Base-by-base conservation (phyloP, 2,113 vertebrate species). In the Danionella cerebrum region DNA sequence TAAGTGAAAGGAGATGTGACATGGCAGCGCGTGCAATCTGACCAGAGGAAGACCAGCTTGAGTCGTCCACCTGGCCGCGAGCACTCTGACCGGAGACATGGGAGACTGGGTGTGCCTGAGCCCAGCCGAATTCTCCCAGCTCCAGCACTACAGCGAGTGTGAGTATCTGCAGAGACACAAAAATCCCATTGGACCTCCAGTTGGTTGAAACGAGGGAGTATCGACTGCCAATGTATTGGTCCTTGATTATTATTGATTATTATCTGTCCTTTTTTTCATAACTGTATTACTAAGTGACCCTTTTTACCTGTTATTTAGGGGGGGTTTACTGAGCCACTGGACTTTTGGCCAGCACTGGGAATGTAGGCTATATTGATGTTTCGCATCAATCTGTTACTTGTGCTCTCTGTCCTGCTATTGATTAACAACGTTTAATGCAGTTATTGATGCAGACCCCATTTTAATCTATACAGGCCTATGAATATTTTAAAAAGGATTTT, bases 81-180 rank as follows among this genome's bases (percentile, higher is more conserved):
- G 13, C 27, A 19, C 55, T 7, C 8, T 33, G 50, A 64, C 76
- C 7, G 1, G 79, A 70, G 90, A 87, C 47, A 98, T 97, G 94
- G 86, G 85, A 0, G 89, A 93, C 78, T 96, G 95, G 93, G 88
- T 92, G 65, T 91, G 91, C 11, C 87, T 98, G 79, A 95, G 93
- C 72, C 90, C 94, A 0, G 55, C 91, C 0, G 95, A 98, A 81
- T 98, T 97, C 27, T 80, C 79, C 55, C 95, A 97, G 70, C 91
- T 98, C 52, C 94, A 98, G 74, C 89, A 98, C 71, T 97, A 96
- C 84, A 91, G 90, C 0, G 92, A 94, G 67, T 97, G 95, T 98
- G 78, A 98, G 94, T 94, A 85, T 42, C 8, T 3, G 22, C 47
- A 14, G 3, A 6, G 9, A 35, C 12, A 14, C 12, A 1, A 45